These are phyloP conservation scores for Hylomyscus alleni DNA, from an alignment of 2,797 vertebrate species.

Conservation along the genomic window DNA sequence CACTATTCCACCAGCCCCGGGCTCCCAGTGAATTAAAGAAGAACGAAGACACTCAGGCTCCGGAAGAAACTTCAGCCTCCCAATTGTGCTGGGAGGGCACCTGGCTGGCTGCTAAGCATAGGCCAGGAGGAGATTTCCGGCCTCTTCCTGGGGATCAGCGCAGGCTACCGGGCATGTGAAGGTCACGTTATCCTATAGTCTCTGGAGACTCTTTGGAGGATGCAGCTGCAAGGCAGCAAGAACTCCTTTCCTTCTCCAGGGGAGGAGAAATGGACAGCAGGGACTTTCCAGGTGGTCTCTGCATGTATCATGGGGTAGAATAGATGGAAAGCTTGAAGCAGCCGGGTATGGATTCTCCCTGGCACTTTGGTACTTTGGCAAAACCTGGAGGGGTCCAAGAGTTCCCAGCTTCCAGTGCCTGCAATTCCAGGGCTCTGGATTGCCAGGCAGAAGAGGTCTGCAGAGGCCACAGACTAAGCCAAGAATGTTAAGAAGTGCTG, in stretches of 20 bases:
- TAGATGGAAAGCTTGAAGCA: background rate
- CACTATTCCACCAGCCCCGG: background rate
- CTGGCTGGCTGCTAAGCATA: background rate
- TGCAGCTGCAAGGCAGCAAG: background rate
- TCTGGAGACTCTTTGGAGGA: constrained; percentile 27
- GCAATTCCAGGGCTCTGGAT: background rate
- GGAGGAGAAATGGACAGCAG: constrained; percentile 61
- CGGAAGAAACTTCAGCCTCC: constrained; percentile 43
- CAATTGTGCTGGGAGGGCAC: background rate
- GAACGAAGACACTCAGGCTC: constrained; percentile 48
- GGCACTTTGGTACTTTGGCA: background rate
- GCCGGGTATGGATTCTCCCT: background rate
- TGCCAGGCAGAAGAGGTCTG: constrained; percentile 69
- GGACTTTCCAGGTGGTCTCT: constrained; percentile 37
- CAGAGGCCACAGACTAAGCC: constrained; percentile 70
- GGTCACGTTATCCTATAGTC: background rate
- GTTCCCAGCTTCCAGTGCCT: background rate
- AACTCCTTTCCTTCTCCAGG: background rate
- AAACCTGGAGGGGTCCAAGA: background rate
- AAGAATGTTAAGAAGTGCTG: constrained; percentile 68
- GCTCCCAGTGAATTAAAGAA: constrained; percentile 79
- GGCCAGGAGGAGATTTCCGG: background rate
- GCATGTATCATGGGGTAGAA: background rate
- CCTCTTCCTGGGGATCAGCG: background rate
- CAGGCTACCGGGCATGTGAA: background rate